Evolutionary conservation across 2,113 vertebrate species (phyloP).

Genomic region (Pantherophis guttatus): DNA sequence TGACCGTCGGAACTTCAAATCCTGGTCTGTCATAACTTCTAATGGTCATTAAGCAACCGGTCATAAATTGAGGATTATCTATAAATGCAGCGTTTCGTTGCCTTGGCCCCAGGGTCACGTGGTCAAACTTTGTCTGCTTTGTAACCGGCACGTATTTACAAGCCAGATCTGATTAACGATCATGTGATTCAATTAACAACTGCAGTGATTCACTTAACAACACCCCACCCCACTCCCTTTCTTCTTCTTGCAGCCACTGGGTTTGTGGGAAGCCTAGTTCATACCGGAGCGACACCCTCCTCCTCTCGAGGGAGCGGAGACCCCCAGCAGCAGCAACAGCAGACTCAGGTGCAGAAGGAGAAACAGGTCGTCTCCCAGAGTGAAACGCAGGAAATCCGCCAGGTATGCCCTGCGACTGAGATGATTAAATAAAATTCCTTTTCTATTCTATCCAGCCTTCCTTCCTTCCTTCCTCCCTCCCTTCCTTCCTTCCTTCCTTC

Average conservation of each 20-base stretch:
- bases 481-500: no score
- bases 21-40: no score
- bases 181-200: no score
- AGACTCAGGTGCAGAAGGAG: slow-evolving; percentile 74
- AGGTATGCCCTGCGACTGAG: slow-evolving; percentile 69
- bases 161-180: no score
- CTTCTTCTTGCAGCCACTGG: slow-evolving; percentile 72
- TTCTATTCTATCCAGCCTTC: not conserved
- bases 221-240: no score
- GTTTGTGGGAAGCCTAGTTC: slow-evolving; percentile 48
- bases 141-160: not conserved
- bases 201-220: no score
- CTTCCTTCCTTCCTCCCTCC: no score
- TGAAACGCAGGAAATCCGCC: slow-evolving; percentile 83
- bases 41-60: no score
- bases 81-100: not conserved
- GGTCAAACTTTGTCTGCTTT: not conserved
- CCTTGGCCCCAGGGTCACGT: not conserved
- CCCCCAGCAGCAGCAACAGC: slow-evolving; percentile 12
- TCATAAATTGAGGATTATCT: no score
- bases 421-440: no score
- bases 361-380: slow-evolving; percentile 75
- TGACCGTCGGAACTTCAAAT: no score
- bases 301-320: slow-evolving; percentile 56
- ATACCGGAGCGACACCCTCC: slow-evolving; percentile 24